Conservation (phyloP, 1,140 invertebrate species). For the Amphibalanus amphitrite region DNA sequence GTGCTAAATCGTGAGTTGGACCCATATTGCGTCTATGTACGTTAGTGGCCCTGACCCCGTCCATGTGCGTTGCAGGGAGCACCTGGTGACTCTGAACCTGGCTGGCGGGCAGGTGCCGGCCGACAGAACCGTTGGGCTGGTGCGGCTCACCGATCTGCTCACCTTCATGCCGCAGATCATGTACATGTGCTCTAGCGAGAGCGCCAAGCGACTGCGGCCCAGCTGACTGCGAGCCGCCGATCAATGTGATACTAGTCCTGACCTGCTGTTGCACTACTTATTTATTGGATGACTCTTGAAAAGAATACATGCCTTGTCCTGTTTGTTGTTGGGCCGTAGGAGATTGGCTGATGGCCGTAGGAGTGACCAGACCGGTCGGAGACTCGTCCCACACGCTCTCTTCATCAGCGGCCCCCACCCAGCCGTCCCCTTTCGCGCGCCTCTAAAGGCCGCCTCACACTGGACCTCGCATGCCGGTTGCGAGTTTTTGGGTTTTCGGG, state of each 20-base stretch:
- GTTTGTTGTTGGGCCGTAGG: not conserved
- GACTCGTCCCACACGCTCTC: too few species aligned
- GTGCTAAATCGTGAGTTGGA: too few species aligned
- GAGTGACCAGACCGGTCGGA: too few species aligned
- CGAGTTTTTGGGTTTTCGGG: too few species aligned
- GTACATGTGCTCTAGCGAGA: not conserved
- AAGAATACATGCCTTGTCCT: not conserved
- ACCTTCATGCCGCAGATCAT: constrained; percentile 2
- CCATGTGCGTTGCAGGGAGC: not conserved
- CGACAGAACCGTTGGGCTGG: not conserved
- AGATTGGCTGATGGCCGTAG: too few species aligned
- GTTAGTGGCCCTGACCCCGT: too few species aligned
- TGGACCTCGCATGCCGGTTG: too few species aligned
- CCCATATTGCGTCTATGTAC: too few species aligned
- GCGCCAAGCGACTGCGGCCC: not conserved
- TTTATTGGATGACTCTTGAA: not conserved
- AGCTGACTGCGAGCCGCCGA: not conserved
- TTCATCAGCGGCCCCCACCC: too few species aligned
- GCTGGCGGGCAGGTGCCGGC: not conserved
- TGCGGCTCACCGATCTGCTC: not conserved
- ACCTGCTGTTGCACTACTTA: not conserved
- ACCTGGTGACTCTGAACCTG: not conserved
- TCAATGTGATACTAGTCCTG: not conserved
- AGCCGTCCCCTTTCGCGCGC: too few species aligned
- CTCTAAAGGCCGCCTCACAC: too few species aligned